phyloP scores from a whole-genome alignment of 2,797 vertebrate genomes.

The Sandelia bainsii region DNA sequence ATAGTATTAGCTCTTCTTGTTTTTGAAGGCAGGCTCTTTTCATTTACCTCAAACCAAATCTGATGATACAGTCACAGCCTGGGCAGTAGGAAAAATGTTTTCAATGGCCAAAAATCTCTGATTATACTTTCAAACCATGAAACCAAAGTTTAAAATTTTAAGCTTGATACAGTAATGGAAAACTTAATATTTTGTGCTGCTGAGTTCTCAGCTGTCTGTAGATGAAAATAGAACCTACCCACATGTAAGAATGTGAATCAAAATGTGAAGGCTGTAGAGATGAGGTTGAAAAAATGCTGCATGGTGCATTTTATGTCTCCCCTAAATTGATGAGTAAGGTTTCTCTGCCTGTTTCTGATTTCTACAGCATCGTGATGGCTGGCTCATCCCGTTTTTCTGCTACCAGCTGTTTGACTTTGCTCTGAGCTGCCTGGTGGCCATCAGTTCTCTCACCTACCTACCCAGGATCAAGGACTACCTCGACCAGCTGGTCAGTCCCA shows the following conservation, averaged over 20 bases:
- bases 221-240: neutral
- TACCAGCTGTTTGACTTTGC: constrained; percentile 99
- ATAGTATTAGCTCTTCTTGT: constrained; percentile 1
- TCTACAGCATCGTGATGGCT: constrained; percentile 93
- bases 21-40: constrained; percentile 12
- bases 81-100: neutral
- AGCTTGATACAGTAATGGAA: neutral
- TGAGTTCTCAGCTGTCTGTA: constrained; percentile 5
- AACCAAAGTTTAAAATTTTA: neutral
- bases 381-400: constrained; percentile 99
- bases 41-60: constrained; percentile 23
- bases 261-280: neutral
- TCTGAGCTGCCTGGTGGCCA: constrained; percentile 95
- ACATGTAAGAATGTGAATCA: no score
- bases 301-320: constrained; percentile 19
- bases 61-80: constrained; percentile 19
- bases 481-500: constrained; percentile 92
- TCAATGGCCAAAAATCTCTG: neutral
- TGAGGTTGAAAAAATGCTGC: constrained; percentile 26
- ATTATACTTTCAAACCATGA: constrained; percentile 5
- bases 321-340: neutral
- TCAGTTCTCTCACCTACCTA: constrained; percentile 97
- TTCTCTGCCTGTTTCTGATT: neutral
- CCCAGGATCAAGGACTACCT: constrained; percentile 97
- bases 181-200: constrained; percentile 5